phyloP scores from a whole-genome alignment of 2,888 invertebrate species.

The Sicus ferrugineus region DNA sequence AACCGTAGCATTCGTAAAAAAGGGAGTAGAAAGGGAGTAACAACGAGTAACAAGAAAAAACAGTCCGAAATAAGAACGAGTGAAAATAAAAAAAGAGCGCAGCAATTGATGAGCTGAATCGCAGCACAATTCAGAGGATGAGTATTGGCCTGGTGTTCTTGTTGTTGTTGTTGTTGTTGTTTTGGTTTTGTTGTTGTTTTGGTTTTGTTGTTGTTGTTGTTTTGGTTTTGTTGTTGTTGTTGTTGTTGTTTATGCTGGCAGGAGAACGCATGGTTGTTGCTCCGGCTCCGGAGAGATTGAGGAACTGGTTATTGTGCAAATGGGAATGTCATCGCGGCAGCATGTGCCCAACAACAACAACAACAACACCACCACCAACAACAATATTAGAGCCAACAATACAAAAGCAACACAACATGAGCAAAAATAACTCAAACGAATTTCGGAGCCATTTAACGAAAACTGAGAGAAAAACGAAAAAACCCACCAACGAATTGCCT shows the following conservation, averaged over 20 bases:
- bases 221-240: constrained; percentile 31
- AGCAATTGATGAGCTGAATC: constrained; percentile 14
- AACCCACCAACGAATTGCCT: no score
- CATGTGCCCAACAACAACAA: constrained; percentile 41
- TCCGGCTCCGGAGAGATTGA: constrained; percentile 33
- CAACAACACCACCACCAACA: constrained; percentile 34
- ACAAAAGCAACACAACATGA: constrained; percentile 23
- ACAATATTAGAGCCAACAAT: constrained; percentile 36
- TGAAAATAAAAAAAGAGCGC: constrained; percentile 17
- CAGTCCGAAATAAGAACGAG: not conserved
- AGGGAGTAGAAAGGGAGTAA: not conserved
- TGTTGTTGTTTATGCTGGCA: constrained; percentile 9
- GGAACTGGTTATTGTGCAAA: constrained; percentile 48
- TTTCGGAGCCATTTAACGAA: constrained; percentile 45
- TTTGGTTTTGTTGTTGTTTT: no score
- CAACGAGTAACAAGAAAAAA: constrained; percentile 15
- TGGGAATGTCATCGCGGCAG: constrained; percentile 48
- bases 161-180: constrained; percentile 20
- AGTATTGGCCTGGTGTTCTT: constrained; percentile 35
- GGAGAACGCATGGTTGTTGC: constrained; percentile 25
- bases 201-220: constrained; percentile 19
- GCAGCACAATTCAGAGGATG: constrained; percentile 28
- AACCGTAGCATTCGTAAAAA: not conserved
- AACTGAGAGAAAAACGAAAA: constrained; percentile 33
- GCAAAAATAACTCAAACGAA: constrained; percentile 23